These are phyloP conservation scores for Meles meles DNA, from an alignment of 2,113 vertebrate species.

Conservation along the genomic window DNA sequence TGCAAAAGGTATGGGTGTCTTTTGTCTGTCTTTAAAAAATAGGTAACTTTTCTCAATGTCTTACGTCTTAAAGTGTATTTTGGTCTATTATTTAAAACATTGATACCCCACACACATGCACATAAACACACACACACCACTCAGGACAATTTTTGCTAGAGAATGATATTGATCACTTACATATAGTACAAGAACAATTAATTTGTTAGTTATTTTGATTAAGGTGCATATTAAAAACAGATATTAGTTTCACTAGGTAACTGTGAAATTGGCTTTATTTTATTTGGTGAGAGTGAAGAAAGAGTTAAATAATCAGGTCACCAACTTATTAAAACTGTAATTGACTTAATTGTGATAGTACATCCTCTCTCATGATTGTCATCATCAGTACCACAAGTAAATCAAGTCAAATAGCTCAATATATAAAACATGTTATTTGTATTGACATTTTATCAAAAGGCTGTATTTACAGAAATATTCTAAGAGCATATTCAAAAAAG, in stretches of 20 bases:
- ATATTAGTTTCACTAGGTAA: not conserved
- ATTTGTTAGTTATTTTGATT: not conserved
- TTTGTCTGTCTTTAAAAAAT: not conserved
- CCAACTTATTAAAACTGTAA: not conserved
- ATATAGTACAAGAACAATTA: not conserved
- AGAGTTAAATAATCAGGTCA: not conserved
- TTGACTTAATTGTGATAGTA: not conserved
- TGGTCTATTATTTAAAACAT: not conserved
- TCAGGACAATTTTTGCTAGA: not conserved
- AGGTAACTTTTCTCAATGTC: not conserved
- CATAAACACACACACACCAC: not conserved
- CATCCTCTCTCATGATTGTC: not conserved
- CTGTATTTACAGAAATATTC: not conserved
- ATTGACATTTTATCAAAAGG: not conserved
- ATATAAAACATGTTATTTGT: not conserved
- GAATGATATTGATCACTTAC: not conserved
- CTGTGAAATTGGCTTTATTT: not conserved
- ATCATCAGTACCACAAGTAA: not conserved
- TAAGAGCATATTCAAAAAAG: constrained; percentile 10
- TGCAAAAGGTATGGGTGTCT: not conserved
- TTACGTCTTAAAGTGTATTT: not conserved
- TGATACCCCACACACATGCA: not conserved
- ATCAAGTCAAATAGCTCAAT: not conserved
- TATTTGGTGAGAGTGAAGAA: not conserved
- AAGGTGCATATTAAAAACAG: not conserved